A percentile compares a stretch with the other conserved stretches of the same genome.
phyloP scores from a whole-genome alignment of 1,140 invertebrate species.

The Diabrotica undecimpunctata region DNA sequence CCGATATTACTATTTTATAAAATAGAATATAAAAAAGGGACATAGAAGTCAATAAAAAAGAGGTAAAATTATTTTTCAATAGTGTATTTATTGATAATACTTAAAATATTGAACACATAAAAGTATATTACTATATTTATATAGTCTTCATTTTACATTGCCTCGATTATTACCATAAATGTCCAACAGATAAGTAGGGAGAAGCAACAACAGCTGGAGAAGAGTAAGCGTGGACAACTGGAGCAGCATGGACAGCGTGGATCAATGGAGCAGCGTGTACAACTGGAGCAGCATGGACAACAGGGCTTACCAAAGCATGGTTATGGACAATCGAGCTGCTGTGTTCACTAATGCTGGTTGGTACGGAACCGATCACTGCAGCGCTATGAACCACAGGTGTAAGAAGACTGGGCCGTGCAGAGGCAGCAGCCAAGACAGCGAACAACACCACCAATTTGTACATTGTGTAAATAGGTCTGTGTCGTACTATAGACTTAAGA shows the following conservation, averaged over 20 bases:
- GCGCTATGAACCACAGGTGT: constrained; percentile 38
- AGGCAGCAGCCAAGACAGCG: constrained; percentile 55
- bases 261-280: constrained; percentile 33
- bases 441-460: constrained; percentile 59
- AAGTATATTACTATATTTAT: no score
- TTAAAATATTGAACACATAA: no score
- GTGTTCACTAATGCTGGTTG: constrained; percentile 49
- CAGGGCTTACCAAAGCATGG: constrained; percentile 43
- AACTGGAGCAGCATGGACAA: constrained; percentile 40
- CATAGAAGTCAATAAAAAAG: no score
- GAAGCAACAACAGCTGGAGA: no score
- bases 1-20: no score
- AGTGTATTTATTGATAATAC: no score
- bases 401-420: constrained; percentile 50
- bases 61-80: no score
- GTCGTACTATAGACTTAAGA: constrained; percentile 30
- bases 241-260: constrained; percentile 15
- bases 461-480: constrained; percentile 53
- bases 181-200: no score
- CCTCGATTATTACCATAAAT: no score
- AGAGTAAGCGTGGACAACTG: constrained; percentile 8
- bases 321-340: constrained; percentile 53
- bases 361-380: constrained; percentile 34
- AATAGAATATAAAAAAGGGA: no score
- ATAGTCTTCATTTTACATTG: no score